phyloP scores from a whole-genome alignment of 1,140 invertebrate genomes.

The Hylyphantes graminicola region DNA sequence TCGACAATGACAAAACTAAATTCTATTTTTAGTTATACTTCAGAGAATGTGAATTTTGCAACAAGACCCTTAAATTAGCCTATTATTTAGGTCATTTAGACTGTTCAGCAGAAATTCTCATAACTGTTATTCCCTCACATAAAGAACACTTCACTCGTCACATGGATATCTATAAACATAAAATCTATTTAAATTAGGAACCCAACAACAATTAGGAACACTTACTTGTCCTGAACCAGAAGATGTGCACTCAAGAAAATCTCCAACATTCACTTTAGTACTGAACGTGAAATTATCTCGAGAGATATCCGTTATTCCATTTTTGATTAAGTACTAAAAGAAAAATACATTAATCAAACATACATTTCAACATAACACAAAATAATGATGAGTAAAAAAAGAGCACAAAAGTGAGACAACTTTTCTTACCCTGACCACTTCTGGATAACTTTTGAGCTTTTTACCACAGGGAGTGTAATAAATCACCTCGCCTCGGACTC shows the following conservation, averaged over 20 bases:
- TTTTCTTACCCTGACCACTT: conserved; percentile 76
- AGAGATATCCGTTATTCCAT: conserved; percentile 75
- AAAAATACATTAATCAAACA: conserved; percentile 1
- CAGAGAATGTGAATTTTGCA: too few species aligned
- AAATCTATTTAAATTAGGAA: not conserved
- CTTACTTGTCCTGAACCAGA: conserved; percentile 64
- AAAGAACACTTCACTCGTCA: not conserved
- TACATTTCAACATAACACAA: not conserved
- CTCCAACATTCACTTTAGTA: conserved; percentile 85
- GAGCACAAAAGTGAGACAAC: not conserved
- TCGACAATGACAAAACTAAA: too few species aligned
- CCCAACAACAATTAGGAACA: not conserved
- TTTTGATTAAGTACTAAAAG: conserved; percentile 68
- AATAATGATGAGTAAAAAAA: conserved; percentile 11
- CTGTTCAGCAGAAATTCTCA: too few species aligned
- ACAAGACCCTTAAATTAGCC: too few species aligned
- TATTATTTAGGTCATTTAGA: too few species aligned
- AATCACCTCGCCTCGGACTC: conserved; percentile 74
- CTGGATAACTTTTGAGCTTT: conserved; percentile 79
- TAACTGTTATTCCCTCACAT: too few species aligned
- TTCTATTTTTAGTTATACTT: too few species aligned
- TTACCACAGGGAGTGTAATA: conserved; percentile 89
- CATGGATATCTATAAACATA: not conserved
- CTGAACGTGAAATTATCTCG: conserved; percentile 93
- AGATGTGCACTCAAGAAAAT: conserved; percentile 79